These are phyloP conservation scores for Podabrus alpinus DNA, from an alignment of 2,888 invertebrate genomes.

Conservation along the genomic window DNA sequence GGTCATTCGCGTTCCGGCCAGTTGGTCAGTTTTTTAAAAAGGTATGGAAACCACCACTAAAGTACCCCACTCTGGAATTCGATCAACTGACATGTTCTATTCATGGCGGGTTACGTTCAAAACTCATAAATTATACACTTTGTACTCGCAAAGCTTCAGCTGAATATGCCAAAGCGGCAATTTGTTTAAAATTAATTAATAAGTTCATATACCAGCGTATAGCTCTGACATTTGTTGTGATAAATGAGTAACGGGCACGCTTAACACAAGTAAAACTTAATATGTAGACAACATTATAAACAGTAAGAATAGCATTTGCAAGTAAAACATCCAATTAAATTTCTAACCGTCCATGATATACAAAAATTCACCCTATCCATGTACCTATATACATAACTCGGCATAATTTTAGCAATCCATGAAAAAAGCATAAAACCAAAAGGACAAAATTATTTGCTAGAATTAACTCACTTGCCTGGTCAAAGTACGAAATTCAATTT, in stretches of 20 bases:
- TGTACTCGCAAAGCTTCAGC: constrained; percentile 41
- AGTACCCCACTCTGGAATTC: constrained; percentile 37
- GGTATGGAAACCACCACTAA: constrained; percentile 20
- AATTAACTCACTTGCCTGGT: background rate
- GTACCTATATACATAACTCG: background rate
- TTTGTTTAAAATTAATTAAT: constrained; percentile 51
- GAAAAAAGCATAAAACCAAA: background rate
- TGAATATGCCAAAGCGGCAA: constrained; percentile 46
- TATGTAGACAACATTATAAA: constrained; percentile 42
- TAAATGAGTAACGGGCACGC: constrained; percentile 45
- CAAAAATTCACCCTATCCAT: background rate
- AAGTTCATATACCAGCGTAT: constrained; percentile 44
- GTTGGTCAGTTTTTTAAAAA: constrained; percentile 35
- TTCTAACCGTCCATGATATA: background rate
- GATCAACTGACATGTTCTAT: constrained; percentile 40
- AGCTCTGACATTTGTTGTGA: constrained; percentile 43
- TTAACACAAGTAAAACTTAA: constrained; percentile 43
- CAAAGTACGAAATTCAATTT: background rate
- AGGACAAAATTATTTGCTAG: background rate
- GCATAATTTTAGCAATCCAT: background rate
- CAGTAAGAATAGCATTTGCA: constrained; percentile 13
- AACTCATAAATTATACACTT: constrained; percentile 47
- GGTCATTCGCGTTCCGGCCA: constrained; percentile 31
- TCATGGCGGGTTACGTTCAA: constrained; percentile 37
- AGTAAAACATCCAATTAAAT: background rate